These are phyloP conservation scores for Acronicta psi DNA, from an alignment of 2,888 invertebrate genomes.

Conservation along the genomic window DNA sequence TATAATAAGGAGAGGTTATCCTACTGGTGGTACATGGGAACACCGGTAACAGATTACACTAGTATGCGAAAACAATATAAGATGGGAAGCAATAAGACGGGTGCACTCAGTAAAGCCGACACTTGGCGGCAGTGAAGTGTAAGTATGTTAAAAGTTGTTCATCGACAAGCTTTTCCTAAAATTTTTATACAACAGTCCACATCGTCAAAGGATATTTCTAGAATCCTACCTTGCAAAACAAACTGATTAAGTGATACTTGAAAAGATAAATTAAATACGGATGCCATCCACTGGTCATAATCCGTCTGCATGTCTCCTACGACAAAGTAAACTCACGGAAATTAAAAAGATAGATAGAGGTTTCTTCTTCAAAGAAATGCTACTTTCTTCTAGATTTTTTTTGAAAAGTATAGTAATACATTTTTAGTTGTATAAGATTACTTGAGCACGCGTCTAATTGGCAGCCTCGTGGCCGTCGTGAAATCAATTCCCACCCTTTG, in stretches of 20 bases:
- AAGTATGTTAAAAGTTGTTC: too few relatives aligned
- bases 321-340: background rate
- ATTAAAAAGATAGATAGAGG: background rate
- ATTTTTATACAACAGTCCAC: background rate
- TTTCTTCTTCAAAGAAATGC: background rate
- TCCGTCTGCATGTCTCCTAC: background rate
- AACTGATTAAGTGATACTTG: too few relatives aligned
- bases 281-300: background rate
- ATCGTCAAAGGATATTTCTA: background rate
- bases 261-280: background rate
- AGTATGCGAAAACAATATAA: too few relatives aligned
- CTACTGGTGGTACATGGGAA: too few relatives aligned
- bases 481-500: conserved; percentile 3
- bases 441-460: background rate
- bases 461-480: background rate
- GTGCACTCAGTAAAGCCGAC: too few relatives aligned
- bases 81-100: too few relatives aligned
- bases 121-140: too few relatives aligned
- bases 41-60: too few relatives aligned
- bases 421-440: background rate
- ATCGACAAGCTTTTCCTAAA: too few relatives aligned
- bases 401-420: background rate
- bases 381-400: background rate
- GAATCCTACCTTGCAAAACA: background rate
- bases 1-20: too few relatives aligned